Percentiles rank a stretch among this genome's conserved stretches.
phyloP scores from a whole-genome alignment of 2,113 vertebrate genomes.

The Phasianus colchicus region DNA sequence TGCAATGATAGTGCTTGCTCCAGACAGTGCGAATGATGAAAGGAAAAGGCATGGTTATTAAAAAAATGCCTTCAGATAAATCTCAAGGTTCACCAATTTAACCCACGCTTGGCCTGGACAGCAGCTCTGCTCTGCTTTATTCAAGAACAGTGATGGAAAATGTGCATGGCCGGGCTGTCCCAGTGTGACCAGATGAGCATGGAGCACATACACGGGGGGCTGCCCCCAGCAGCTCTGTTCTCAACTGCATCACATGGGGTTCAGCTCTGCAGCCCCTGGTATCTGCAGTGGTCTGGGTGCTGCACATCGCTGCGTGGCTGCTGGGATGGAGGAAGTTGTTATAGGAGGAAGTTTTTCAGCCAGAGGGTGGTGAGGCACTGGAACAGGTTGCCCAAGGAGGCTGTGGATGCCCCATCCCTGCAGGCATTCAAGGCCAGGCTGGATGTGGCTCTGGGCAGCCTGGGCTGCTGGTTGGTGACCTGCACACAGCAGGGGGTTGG shows the following conservation, averaged over 20 bases:
- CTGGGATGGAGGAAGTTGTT: neutral
- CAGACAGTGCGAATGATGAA: neutral
- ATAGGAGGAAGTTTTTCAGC: too few relatives aligned
- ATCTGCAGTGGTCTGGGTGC: neutral
- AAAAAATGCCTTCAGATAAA: neutral
- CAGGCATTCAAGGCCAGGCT: too few relatives aligned
- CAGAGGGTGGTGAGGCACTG: too few relatives aligned
- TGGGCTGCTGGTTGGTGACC: too few relatives aligned
- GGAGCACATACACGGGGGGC: neutral
- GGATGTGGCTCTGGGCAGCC: too few relatives aligned
- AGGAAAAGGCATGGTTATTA: neutral
- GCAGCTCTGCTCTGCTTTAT: neutral
- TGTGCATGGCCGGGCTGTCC: neutral
- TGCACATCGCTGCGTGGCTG: neutral
- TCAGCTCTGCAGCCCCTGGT: neutral
- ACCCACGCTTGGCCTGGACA: neutral
- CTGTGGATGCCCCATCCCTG: too few relatives aligned
- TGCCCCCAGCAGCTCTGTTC: neutral
- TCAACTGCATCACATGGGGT: neutral
- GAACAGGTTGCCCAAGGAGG: too few relatives aligned
- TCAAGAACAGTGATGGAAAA: neutral
- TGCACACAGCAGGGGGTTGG: too few relatives aligned
- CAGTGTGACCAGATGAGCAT: neutral
- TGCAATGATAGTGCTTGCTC: neutral
- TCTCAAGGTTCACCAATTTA: neutral